Evolutionary conservation across 1,140 invertebrate genomes (phyloP).

Genomic region (Aphelenchoides besseyi): DNA sequence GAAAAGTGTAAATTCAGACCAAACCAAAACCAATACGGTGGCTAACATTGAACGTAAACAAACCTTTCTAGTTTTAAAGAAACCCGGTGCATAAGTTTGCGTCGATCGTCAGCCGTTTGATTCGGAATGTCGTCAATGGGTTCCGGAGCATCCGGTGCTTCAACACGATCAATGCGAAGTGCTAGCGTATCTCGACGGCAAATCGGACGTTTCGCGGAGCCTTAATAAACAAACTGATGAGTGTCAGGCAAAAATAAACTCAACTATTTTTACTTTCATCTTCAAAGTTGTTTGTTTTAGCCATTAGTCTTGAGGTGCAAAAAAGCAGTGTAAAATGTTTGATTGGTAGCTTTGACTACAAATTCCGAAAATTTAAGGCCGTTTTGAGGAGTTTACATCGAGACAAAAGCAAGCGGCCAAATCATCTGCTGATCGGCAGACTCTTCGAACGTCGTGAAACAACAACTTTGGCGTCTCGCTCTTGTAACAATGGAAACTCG

Average conservation of each 20-base stretch:
- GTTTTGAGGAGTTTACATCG: too few relatives aligned
- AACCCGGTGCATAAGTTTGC: constrained; percentile 87
- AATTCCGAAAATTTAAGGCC: too few relatives aligned
- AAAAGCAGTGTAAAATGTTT: too few relatives aligned
- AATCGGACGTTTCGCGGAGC: background rate
- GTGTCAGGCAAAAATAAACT: background rate
- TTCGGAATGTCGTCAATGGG: constrained; percentile 87
- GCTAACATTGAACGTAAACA: constrained; percentile 43
- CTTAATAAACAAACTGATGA: too few relatives aligned
- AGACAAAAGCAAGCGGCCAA: too few relatives aligned
- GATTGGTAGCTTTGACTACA: too few relatives aligned
- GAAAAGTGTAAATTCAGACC: constrained; percentile 19
- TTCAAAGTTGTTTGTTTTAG: background rate
- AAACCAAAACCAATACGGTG: constrained; percentile 23
- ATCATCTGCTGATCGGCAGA: too few relatives aligned
- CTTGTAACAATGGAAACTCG: too few relatives aligned
- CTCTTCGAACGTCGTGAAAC: too few relatives aligned
- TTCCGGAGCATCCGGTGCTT: constrained; percentile 70
- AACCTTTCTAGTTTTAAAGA: constrained; percentile 84
- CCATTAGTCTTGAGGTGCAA: too few relatives aligned
- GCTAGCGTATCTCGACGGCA: constrained; percentile 92
- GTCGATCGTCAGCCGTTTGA: constrained; percentile 85
- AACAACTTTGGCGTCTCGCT: too few relatives aligned
- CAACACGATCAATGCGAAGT: constrained; percentile 74
- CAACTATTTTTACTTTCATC: background rate